Conservation (phyloP, 2,797 vertebrate species). For the Dicrostonyx torquatus region DNA sequence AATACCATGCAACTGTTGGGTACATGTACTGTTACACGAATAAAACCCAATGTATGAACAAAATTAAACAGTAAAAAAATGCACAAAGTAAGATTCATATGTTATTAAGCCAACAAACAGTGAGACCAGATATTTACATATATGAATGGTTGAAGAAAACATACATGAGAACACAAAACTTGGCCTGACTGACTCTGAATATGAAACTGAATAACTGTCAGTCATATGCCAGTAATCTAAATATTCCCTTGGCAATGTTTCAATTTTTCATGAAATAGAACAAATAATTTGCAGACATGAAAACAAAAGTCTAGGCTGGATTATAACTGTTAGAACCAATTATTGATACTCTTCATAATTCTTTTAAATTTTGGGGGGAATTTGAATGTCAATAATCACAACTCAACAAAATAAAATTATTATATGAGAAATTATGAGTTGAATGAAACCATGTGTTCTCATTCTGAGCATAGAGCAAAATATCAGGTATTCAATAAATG, state of each 20-base stretch:
- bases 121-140: background rate
- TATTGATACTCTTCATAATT: background rate
- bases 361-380: background rate
- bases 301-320: background rate
- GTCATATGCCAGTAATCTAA: background rate
- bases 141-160: background rate
- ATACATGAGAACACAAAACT: background rate
- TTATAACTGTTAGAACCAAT: background rate
- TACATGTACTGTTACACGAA: background rate
- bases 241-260: background rate
- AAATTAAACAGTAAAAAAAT: background rate
- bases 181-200: background rate
- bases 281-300: constrained; percentile 16
- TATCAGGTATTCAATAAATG: background rate
- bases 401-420: constrained; percentile 15
- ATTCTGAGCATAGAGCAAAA: background rate
- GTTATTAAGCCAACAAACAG: background rate
- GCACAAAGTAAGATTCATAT: background rate
- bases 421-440: background rate
- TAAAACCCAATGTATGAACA: background rate
- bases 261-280: constrained; percentile 30
- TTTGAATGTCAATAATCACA: background rate
- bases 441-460: background rate
- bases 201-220: background rate
- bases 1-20: background rate